Conservation (phyloP, 2,113 vertebrate genomes). For the Montifringilla adamsi region DNA sequence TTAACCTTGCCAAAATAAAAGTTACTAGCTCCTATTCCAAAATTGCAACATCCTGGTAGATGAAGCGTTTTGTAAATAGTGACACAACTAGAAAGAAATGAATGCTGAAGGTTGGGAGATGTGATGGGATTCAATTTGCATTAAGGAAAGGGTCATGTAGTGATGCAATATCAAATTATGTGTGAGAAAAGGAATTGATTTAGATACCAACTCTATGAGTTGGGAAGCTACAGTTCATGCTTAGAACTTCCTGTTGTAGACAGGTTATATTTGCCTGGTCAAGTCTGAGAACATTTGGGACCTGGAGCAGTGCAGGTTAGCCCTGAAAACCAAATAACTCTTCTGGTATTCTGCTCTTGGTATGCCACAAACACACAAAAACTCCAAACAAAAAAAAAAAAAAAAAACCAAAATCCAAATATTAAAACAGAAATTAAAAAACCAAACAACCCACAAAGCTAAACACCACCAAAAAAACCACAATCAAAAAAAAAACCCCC, state of each 20-base stretch:
- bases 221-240: neutral
- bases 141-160: neutral
- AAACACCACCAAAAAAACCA: neutral
- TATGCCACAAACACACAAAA: fast-evolving
- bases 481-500: no score
- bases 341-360: neutral
- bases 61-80: neutral
- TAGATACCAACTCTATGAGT: neutral
- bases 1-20: neutral
- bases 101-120: neutral
- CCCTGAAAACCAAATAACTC: neutral
- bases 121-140: fast-evolving
- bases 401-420: neutral
- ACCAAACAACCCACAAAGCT: neutral
- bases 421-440: neutral
- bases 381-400: no score
- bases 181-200: neutral
- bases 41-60: neutral
- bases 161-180: neutral
- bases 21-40: neutral
- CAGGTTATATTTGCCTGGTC: neutral
- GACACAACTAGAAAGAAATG: neutral
- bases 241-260: neutral
- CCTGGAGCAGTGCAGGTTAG: neutral
- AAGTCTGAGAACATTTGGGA: neutral